Conservation (phyloP, 2,113 vertebrate species). For the Penelope pileata region DNA sequence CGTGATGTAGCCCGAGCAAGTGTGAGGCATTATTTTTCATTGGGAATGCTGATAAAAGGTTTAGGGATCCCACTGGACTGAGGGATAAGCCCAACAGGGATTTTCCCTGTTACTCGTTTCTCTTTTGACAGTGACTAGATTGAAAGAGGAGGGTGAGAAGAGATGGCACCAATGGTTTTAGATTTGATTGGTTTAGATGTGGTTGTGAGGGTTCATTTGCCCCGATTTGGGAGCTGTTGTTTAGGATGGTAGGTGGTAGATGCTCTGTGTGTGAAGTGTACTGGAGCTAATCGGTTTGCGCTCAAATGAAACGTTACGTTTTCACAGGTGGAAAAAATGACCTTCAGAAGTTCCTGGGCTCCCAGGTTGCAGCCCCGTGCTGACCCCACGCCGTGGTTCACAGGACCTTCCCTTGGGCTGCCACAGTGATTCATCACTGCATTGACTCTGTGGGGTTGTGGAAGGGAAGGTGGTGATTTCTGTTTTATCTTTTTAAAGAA, state of each 20-base stretch:
- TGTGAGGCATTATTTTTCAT: slow-evolving; percentile 22
- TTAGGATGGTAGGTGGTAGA: neutral
- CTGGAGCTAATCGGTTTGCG: neutral
- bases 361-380: neutral
- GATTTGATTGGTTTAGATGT: slow-evolving; percentile 2
- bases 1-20: neutral
- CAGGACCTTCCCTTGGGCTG: neutral
- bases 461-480: neutral
- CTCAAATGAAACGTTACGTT: neutral
- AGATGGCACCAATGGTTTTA: neutral
- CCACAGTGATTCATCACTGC: neutral
- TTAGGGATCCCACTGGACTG: slow-evolving; percentile 47
- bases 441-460: too few relatives aligned
- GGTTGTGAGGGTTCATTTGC: neutral
- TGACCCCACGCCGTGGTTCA: neutral
- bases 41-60: slow-evolving; percentile 29
- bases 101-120: slow-evolving; percentile 52
- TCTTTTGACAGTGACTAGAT: slow-evolving; percentile 54
- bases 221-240: neutral
- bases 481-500: neutral
- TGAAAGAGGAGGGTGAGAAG: slow-evolving; percentile 10
- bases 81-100: slow-evolving; percentile 28
- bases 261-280: neutral
- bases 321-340: neutral
- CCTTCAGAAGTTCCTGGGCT: neutral